These are phyloP conservation scores for Aplodontia rufa DNA, from an alignment of 2,113 vertebrate species.

Conservation along the genomic window DNA sequence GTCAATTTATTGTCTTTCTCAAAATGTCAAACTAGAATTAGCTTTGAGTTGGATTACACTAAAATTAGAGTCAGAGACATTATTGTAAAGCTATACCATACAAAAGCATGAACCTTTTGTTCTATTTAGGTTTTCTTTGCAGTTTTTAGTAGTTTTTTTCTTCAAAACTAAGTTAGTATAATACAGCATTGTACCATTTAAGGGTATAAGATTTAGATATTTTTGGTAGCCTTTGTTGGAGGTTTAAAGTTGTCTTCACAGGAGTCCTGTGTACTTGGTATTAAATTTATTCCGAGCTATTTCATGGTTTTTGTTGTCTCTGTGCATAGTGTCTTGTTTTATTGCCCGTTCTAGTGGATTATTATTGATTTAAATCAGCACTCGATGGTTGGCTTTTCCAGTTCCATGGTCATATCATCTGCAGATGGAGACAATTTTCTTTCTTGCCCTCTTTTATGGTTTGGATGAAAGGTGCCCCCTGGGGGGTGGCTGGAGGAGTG, in stretches of 20 bases:
- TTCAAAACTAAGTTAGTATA: neutral
- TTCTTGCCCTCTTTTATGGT: neutral
- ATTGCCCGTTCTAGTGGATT: conserved; percentile 3
- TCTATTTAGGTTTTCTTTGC: neutral
- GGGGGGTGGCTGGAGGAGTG: too few species aligned
- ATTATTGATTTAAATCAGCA: conserved; percentile 18
- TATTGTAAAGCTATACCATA: neutral
- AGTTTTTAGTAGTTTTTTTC: neutral
- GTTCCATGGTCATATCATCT: neutral
- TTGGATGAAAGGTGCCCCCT: too few species aligned
- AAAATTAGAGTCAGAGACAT: conserved; percentile 17
- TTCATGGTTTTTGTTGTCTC: neutral
- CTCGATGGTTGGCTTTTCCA: neutral
- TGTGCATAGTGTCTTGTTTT: neutral
- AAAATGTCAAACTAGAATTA: conserved; percentile 41
- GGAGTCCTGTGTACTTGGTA: neutral
- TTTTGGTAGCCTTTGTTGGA: neutral
- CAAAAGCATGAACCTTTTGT: neutral
- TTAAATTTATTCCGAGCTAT: conserved; percentile 24
- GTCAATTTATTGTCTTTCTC: neutral
- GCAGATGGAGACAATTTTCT: neutral
- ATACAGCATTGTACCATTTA: neutral
- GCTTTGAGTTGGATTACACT: neutral
- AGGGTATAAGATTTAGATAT: neutral
- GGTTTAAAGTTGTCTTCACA: neutral